A percentile compares a stretch with the other conserved stretches of the same genome.
Conservation (phyloP, 2,888 invertebrate genomes). For the Drosophila picticornis region DNA sequence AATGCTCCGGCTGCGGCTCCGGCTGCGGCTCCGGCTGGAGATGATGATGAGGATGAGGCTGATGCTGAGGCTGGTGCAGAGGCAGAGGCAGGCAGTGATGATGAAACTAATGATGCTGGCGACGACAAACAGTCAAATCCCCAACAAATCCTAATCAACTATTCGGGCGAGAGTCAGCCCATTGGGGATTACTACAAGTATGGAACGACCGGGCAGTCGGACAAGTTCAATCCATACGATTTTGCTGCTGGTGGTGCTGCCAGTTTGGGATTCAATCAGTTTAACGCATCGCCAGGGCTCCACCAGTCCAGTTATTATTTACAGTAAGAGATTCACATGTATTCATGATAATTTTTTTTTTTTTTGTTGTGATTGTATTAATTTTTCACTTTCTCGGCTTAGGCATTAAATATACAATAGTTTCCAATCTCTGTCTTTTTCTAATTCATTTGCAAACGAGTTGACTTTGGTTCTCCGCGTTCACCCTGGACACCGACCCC, state of each 20-base stretch:
- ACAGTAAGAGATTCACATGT: constrained; percentile 1
- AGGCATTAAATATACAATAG: constrained; percentile 23
- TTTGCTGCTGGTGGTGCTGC: neutral
- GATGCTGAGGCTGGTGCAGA: neutral
- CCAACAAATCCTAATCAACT: constrained; percentile 41
- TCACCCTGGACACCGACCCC: neutral
- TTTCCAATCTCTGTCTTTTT: constrained; percentile 4
- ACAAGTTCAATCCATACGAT: constrained; percentile 21
- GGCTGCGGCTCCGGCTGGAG: constrained; percentile 4
- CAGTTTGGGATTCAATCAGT: constrained; percentile 16
- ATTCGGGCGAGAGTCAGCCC: constrained; percentile 36
- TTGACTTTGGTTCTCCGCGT: neutral
- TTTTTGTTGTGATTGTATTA: constrained; percentile 11
- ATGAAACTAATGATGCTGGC: neutral
- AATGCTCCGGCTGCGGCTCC: constrained; percentile 25
- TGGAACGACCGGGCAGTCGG: neutral
- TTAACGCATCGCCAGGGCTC: constrained; percentile 29
- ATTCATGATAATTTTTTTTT: neutral
- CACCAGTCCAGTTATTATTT: constrained; percentile 44
- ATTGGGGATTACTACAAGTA: constrained; percentile 16
- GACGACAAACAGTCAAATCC: constrained; percentile 2
- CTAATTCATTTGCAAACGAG: neutral
- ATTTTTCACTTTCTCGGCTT: constrained; percentile 7
- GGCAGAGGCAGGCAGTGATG: neutral
- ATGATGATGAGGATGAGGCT: neutral